These are phyloP conservation scores for Rhabdomys dilectus DNA, from an alignment of 2,113 vertebrate species.

Conservation along the genomic window DNA sequence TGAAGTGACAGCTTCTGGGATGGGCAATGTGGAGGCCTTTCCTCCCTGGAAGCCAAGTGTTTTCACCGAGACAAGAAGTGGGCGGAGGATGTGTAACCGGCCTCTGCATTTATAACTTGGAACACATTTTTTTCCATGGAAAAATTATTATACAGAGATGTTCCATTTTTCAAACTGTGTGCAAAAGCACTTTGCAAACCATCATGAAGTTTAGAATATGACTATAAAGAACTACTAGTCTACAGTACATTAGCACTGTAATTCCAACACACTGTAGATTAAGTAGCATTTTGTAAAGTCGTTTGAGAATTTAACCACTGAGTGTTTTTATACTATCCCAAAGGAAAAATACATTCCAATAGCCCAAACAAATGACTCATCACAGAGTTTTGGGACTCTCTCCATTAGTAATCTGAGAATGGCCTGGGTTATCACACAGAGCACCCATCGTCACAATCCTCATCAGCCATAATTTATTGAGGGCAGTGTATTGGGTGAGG, in stretches of 20 bases:
- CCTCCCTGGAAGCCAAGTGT: conserved; percentile 24
- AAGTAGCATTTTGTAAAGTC: conserved; percentile 69
- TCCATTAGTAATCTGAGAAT: conserved; percentile 54
- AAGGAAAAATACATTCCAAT: conserved; percentile 73
- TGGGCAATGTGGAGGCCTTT: conserved; percentile 5
- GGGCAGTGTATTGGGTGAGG: conserved; percentile 34
- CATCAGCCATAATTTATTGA: conserved; percentile 73
- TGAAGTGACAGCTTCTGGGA: neutral
- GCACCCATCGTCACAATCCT: conserved; percentile 69
- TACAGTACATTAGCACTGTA: conserved; percentile 68
- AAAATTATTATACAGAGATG: conserved; percentile 57
- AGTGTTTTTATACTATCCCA: conserved; percentile 67
- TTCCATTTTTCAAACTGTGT: conserved; percentile 47
- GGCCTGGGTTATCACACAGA: conserved; percentile 75
- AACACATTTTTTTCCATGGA: conserved; percentile 72
- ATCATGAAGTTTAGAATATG: conserved; percentile 58
- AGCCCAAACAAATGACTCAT: conserved; percentile 69
- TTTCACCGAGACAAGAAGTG: conserved; percentile 39
- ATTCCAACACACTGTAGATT: conserved; percentile 57
- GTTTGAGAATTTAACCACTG: conserved; percentile 63
- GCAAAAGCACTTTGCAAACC: conserved; percentile 70
- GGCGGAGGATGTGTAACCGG: conserved; percentile 62
- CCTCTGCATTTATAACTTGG: conserved; percentile 64
- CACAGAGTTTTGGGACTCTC: conserved; percentile 68
- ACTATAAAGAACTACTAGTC: conserved; percentile 65